Evolutionary conservation across 2,113 vertebrate genomes (phyloP).

Genomic region (Pongo pygmaeus): DNA sequence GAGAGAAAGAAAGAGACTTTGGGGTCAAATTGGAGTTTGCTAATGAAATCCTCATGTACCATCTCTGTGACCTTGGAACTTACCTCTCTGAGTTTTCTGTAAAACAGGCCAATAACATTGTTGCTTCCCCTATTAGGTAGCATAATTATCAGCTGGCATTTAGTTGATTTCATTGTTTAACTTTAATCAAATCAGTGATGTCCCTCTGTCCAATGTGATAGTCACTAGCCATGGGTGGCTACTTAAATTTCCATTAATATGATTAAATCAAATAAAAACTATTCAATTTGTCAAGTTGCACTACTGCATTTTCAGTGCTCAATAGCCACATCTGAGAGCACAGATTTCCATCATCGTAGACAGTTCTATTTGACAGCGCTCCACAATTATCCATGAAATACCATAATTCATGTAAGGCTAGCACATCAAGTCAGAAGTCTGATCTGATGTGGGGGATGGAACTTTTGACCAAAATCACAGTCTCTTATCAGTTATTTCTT

Average conservation of each 20-base stretch:
- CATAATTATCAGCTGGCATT: neutral
- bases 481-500: neutral
- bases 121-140: neutral
- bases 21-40: neutral
- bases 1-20: neutral
- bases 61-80: neutral
- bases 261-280: neutral
- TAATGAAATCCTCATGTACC: neutral
- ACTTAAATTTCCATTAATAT: neutral
- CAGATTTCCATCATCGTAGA: neutral
- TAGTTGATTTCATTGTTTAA: neutral
- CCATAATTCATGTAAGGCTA: neutral
- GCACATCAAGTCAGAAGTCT: neutral
- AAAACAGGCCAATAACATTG: neutral
- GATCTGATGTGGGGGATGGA: neutral
- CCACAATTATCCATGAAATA: neutral
- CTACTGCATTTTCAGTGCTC: neutral
- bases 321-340: neutral
- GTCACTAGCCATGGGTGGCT: neutral
- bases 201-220: neutral
- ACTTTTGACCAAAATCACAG: neutral
- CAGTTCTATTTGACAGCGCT: neutral
- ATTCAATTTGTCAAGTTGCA: neutral
- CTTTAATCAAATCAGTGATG: neutral
- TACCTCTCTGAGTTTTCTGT: neutral